phyloP scores from a whole-genome alignment of 2,888 invertebrate species.

The Dichetophora obliterata region DNA sequence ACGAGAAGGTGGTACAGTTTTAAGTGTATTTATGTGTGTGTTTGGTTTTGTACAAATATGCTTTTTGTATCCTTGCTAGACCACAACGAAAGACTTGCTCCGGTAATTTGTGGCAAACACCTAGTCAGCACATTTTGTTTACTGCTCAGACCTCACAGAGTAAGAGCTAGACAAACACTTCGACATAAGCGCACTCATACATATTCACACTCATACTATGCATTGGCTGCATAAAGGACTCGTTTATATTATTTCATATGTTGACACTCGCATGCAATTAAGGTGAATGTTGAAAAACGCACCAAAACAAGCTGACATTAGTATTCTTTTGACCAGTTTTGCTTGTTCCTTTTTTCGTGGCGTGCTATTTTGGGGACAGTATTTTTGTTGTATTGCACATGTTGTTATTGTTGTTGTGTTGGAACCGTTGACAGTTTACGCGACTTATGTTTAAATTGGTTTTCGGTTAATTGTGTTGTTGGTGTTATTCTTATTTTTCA shows the following conservation, averaged over 20 bases:
- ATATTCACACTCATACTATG: background rate
- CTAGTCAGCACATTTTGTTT: background rate
- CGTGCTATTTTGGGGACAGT: background rate
- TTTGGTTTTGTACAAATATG: background rate
- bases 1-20: too few relatives aligned
- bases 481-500: conserved; percentile 31
- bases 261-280: conserved; percentile 63
- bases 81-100: conserved; percentile 7
- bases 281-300: conserved; percentile 23
- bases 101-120: conserved; percentile 39
- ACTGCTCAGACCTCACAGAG: background rate
- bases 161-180: background rate
- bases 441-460: conserved; percentile 23
- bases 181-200: background rate
- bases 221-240: conserved; percentile 48
- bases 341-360: background rate
- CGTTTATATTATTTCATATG: conserved; percentile 62
- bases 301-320: background rate
- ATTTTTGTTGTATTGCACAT: background rate
- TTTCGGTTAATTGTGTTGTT: background rate
- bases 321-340: background rate
- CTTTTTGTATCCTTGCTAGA: conserved; percentile 17
- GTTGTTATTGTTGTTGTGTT: background rate
- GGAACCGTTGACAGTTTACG: conserved; percentile 33
- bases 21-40: background rate